phyloP scores from a whole-genome alignment of 2,888 invertebrate genomes.

The Onthophagus sagittarius region DNA sequence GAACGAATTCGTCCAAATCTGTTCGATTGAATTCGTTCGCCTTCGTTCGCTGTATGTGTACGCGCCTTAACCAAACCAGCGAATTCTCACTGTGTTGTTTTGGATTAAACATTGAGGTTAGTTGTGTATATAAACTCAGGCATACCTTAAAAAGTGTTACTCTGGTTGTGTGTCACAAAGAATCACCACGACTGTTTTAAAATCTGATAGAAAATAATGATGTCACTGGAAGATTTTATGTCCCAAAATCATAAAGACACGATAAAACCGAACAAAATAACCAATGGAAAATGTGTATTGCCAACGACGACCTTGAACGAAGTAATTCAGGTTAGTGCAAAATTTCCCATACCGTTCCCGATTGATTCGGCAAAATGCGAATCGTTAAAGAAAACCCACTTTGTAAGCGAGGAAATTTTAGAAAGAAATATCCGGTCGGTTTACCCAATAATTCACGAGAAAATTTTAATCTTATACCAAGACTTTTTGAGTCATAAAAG shows the following conservation, averaged over 20 bases:
- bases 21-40: too few relatives aligned
- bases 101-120: too few relatives aligned
- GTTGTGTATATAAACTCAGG: too few relatives aligned
- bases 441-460: slow-evolving; percentile 67
- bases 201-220: not conserved
- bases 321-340: slow-evolving; percentile 43
- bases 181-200: too few relatives aligned
- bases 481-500: slow-evolving; percentile 63
- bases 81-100: too few relatives aligned
- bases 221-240: not conserved
- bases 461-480: slow-evolving; percentile 58
- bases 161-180: too few relatives aligned
- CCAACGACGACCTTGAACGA: slow-evolving; percentile 27
- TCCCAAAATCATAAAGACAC: not conserved
- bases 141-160: too few relatives aligned
- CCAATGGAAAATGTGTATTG: not conserved
- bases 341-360: slow-evolving; percentile 47
- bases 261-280: not conserved
- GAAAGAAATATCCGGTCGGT: slow-evolving; percentile 54
- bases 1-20: too few relatives aligned
- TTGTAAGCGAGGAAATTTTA: slow-evolving; percentile 28
- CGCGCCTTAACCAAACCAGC: too few relatives aligned
- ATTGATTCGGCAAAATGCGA: slow-evolving; percentile 41
- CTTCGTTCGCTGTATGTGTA: too few relatives aligned
- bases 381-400: slow-evolving; percentile 30